These are phyloP conservation scores for Hyalella azteca DNA, from an alignment of 2,888 invertebrate genomes.

Conservation along the genomic window DNA sequence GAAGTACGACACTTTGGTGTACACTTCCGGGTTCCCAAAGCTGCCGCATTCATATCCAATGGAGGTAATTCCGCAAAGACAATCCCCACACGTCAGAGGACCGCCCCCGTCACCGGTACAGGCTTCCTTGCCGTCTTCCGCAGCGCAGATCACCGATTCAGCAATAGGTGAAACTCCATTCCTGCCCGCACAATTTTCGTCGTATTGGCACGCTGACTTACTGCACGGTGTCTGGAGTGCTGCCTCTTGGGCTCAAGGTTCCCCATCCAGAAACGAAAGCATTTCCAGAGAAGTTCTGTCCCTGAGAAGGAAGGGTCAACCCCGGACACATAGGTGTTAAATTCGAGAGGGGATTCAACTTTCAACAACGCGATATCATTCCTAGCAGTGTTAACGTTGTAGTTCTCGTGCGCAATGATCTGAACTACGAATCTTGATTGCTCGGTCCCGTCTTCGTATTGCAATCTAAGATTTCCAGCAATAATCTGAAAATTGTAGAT, in stretches of 20 bases:
- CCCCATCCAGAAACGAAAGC: constrained; percentile 55
- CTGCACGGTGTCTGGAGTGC: constrained; percentile 41
- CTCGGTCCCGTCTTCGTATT: too few species aligned
- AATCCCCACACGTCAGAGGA: constrained; percentile 43
- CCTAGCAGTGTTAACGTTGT: too few species aligned
- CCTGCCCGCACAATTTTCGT: constrained; percentile 54
- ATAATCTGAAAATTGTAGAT: too few species aligned
- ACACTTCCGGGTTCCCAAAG: constrained; percentile 47
- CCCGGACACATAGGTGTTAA: constrained; percentile 48
- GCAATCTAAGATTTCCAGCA: too few species aligned
- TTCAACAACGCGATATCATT: constrained; percentile 82
- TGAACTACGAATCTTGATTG: too few species aligned
- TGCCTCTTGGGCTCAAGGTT: constrained; percentile 38
- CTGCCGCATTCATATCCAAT: constrained; percentile 49
- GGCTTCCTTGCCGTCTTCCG: constrained; percentile 47
- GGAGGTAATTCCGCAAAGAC: constrained; percentile 45
- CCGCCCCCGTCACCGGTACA: constrained; percentile 45
- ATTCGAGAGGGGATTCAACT: constrained; percentile 63
- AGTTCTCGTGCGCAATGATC: too few species aligned
- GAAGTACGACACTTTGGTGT: constrained; percentile 59
- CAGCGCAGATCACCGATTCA: constrained; percentile 58
- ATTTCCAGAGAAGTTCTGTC: constrained; percentile 44
- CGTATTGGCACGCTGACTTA: constrained; percentile 53
- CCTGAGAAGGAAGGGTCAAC: constrained; percentile 39
- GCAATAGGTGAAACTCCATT: constrained; percentile 53